phyloP scores from a whole-genome alignment of 2,113 vertebrate species.

The Steatornis caripensis region DNA sequence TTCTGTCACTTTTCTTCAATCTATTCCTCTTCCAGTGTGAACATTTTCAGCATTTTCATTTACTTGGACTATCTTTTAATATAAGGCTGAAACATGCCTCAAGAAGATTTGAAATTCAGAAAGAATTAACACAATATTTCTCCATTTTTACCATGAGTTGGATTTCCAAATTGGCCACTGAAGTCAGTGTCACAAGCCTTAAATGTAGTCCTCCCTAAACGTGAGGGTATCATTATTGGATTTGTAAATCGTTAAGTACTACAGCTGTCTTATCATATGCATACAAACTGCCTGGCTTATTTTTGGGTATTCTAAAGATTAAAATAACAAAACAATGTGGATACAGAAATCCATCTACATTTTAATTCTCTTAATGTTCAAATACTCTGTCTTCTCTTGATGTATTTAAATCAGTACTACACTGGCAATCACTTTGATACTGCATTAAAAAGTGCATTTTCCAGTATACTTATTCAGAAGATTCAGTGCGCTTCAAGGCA shows the following conservation, averaged over 20 bases:
- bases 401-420: not conserved
- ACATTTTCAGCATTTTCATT: not conserved
- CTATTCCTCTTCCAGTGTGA: not conserved
- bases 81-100: not conserved
- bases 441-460: not conserved
- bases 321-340: not conserved
- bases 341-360: not conserved
- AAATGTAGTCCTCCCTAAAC: not conserved
- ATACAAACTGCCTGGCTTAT: not conserved
- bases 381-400: not conserved
- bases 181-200: not conserved
- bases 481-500: not conserved
- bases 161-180: not conserved
- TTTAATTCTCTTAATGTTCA: not conserved
- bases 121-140: not conserved
- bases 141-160: not conserved
- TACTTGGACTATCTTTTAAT: not conserved
- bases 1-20: not conserved
- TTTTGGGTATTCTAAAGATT: not conserved
- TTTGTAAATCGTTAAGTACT: not conserved
- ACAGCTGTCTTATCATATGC: not conserved
- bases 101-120: not conserved
- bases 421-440: not conserved
- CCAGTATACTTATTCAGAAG: not conserved
- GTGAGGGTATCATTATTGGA: not conserved